These are phyloP conservation scores for Oenanthe oenanthe DNA, from an alignment of 2,113 vertebrate genomes.

Conservation along the genomic window DNA sequence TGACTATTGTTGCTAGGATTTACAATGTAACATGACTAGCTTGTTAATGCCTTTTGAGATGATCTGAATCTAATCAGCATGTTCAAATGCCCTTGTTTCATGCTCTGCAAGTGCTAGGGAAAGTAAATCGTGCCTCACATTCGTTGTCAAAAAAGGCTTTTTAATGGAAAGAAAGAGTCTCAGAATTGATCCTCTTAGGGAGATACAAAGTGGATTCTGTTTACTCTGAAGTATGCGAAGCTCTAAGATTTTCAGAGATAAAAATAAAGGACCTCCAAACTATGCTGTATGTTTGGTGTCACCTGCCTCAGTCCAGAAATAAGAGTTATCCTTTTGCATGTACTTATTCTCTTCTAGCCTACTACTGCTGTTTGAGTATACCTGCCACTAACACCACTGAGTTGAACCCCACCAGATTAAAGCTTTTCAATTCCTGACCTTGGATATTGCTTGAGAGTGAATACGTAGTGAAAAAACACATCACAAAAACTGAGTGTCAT, in stretches of 20 bases:
- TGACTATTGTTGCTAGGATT: neutral
- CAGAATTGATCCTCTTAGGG: neutral
- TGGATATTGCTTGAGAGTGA: neutral
- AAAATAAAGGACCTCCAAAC: neutral
- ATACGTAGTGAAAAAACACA: neutral
- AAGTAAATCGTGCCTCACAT: neutral
- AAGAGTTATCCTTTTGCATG: neutral
- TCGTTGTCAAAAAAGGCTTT: neutral
- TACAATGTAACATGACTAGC: neutral
- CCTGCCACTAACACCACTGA: neutral
- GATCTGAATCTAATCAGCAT: neutral
- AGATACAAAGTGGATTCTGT: neutral
- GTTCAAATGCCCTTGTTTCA: slow-evolving; percentile 8
- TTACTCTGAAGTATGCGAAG: neutral
- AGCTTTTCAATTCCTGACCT: neutral
- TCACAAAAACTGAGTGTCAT: neutral
- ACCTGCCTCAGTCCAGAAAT: neutral
- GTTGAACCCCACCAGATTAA: neutral
- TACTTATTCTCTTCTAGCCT: neutral
- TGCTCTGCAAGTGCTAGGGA: neutral
- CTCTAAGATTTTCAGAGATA: neutral
- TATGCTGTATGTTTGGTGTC: neutral
- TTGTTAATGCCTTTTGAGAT: neutral
- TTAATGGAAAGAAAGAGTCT: neutral
- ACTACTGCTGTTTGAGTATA: neutral